phyloP scores from a whole-genome alignment of 1,140 invertebrate species.

The Tachypleus tridentatus region DNA sequence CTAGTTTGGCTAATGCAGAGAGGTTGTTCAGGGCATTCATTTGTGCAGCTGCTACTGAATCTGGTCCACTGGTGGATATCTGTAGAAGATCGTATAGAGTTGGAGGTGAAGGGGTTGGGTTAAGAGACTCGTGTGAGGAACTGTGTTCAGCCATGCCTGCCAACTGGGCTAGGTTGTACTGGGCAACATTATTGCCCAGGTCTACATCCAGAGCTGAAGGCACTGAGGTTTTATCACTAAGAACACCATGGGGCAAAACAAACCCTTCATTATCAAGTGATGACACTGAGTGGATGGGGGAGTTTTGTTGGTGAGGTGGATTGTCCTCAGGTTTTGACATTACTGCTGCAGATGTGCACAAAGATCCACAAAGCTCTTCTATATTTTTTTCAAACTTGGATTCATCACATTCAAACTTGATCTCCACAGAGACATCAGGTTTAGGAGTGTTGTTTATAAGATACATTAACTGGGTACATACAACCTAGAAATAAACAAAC shows the following conservation, averaged over 20 bases:
- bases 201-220: slow-evolving; percentile 18
- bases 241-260: slow-evolving; percentile 32
- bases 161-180: slow-evolving; percentile 21
- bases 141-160: slow-evolving; percentile 27
- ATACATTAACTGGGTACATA: slow-evolving; percentile 56
- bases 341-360: slow-evolving; percentile 18
- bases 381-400: slow-evolving; percentile 56
- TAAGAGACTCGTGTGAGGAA: slow-evolving; percentile 30
- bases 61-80: slow-evolving; percentile 30
- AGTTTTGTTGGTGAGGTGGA: slow-evolving; percentile 20
- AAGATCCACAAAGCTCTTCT: slow-evolving; percentile 36
- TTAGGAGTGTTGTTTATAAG: slow-evolving; percentile 67
- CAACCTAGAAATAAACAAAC: slow-evolving; percentile 36
- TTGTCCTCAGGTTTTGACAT: background rate
- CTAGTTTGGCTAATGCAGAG: slow-evolving; percentile 73
- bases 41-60: slow-evolving; percentile 14
- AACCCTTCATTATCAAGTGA: slow-evolving; percentile 35
- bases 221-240: slow-evolving; percentile 29
- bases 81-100: slow-evolving; percentile 21
- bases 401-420: slow-evolving; percentile 70
- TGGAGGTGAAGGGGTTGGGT: slow-evolving; percentile 21
- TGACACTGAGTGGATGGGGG: slow-evolving; percentile 29
- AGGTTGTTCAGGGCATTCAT: slow-evolving; percentile 67
- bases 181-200: slow-evolving; percentile 21
- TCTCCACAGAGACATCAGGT: slow-evolving; percentile 55